Conservation (phyloP, 2,113 vertebrate species). For the Hippocampus barbouri region DNA sequence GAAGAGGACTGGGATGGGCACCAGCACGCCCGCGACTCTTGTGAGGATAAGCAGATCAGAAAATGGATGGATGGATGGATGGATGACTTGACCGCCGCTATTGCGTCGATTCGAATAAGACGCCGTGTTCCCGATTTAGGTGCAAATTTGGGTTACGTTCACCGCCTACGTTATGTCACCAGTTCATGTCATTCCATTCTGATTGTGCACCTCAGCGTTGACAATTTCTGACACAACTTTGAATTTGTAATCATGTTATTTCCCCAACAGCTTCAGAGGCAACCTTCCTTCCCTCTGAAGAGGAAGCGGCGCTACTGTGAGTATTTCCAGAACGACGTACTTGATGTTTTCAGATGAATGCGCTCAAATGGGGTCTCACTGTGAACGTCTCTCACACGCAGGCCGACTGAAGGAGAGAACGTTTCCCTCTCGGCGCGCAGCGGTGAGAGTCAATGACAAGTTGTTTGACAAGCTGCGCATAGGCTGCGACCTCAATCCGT, state of each 20-base stretch:
- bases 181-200: neutral
- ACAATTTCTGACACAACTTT: neutral
- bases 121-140: too few relatives aligned
- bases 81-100: too few relatives aligned
- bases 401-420: constrained; percentile 58
- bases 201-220: too few relatives aligned
- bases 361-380: neutral
- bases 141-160: neutral
- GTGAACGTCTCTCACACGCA: constrained; percentile 24
- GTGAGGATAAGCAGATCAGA: too few relatives aligned
- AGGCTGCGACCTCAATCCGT: neutral
- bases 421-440: constrained; percentile 27
- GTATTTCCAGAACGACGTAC: constrained; percentile 51
- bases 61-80: too few relatives aligned
- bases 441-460: constrained; percentile 30
- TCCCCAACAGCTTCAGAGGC: constrained; percentile 80
- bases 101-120: too few relatives aligned
- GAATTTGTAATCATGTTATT: constrained; percentile 15
- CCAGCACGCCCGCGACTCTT: too few relatives aligned
- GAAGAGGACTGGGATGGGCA: too few relatives aligned
- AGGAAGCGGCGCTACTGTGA: constrained; percentile 94
- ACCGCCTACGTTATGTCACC: neutral
- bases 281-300: constrained; percentile 89
- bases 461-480: constrained; percentile 1
- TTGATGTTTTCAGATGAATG: constrained; percentile 1